A percentile compares a stretch with the other conserved stretches of the same genome.
These are phyloP conservation scores for Pycnonotus jocosus DNA, from an alignment of 2,113 vertebrate genomes.

Conservation along the genomic window DNA sequence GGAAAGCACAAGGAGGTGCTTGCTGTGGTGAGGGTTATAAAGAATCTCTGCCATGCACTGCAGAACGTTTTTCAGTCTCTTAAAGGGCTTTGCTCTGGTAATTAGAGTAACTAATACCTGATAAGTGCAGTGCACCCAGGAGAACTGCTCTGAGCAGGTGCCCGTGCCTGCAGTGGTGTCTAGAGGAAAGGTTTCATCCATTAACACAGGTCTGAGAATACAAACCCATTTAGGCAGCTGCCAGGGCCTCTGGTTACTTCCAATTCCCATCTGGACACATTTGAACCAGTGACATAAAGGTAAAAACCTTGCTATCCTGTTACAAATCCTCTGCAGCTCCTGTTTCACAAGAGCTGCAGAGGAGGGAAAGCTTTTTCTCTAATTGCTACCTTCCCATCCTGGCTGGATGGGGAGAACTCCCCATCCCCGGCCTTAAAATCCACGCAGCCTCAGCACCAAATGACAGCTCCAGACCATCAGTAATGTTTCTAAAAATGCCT, in stretches of 20 bases:
- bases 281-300: background rate
- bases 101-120: background rate
- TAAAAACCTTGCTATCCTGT: background rate
- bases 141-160: background rate
- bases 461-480: background rate
- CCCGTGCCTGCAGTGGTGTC: background rate
- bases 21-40: fast-evolving
- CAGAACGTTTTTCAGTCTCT: background rate
- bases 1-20: background rate
- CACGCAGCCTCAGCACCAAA: background rate
- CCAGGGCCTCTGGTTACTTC: background rate
- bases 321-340: background rate
- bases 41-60: background rate
- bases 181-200: background rate
- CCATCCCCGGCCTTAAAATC: background rate
- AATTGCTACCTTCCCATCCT: background rate
- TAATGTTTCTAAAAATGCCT: background rate
- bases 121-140: fast-evolving
- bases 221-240: background rate
- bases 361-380: background rate
- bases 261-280: background rate
- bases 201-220: background rate
- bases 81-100: background rate
- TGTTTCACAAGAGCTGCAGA: too few relatives aligned
- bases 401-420: background rate